Evolutionary conservation across 92 coral and sea anemone species (phyloP).

Genomic region (Muricea muricata): DNA sequence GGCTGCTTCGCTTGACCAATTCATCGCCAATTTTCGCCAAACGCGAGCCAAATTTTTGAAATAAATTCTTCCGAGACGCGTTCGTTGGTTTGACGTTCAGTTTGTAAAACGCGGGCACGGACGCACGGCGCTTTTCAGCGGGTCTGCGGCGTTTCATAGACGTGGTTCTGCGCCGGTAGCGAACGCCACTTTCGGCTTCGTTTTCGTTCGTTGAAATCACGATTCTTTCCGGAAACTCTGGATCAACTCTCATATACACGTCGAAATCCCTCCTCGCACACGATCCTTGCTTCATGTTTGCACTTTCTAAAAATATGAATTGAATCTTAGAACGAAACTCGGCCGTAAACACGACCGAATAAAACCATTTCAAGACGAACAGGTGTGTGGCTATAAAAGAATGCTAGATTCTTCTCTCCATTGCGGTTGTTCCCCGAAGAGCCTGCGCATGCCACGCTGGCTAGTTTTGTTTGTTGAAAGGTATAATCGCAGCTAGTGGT

Average conservation of each 20-base stretch:
- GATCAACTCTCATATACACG: neutral
- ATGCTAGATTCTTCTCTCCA: no score
- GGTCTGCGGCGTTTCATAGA: slow-evolving; percentile 14
- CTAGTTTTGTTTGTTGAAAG: no score
- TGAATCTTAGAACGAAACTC: no score
- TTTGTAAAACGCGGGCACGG: slow-evolving; percentile 2
- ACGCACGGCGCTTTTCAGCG: slow-evolving; percentile 1
- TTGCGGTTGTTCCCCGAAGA: no score
- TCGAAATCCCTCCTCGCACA: neutral
- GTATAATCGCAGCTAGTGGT: no score
- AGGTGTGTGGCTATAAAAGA: no score
- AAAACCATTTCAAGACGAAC: no score
- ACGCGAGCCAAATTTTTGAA: slow-evolving; percentile 33
- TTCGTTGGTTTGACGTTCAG: slow-evolving; percentile 10
- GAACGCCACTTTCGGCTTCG: neutral
- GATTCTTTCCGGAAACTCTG: neutral
- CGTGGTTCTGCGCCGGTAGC: slow-evolving; percentile 23
- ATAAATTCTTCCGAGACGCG: neutral
- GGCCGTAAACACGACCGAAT: no score
- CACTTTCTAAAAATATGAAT: neutral
- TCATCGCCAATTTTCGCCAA: slow-evolving; percentile 30
- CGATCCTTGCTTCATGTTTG: neutral
- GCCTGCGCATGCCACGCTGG: no score
- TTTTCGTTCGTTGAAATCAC: neutral
- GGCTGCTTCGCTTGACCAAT: neutral